Percentiles rank a stretch among this genome's conserved stretches.
Evolutionary conservation across 1,140 invertebrate species (phyloP).

Genomic region (Trialeurodes vaporariorum): DNA sequence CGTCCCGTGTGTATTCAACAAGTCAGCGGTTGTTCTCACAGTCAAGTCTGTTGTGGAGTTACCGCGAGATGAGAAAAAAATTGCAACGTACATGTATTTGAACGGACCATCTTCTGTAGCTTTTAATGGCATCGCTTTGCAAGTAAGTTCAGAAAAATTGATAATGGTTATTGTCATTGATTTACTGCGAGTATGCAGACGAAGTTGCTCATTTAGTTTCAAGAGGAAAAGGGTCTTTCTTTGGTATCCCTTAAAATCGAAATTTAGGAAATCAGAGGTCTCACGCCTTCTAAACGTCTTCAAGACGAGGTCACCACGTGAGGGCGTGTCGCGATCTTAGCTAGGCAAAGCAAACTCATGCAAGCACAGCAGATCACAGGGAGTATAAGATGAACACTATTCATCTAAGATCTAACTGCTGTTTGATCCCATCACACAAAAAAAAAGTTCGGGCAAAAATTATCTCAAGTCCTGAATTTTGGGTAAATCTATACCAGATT

Average conservation of each 20-base stretch:
- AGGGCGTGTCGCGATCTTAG: no score
- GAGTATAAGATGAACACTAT: no score
- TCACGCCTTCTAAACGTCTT: not conserved
- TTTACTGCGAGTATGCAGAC: not conserved
- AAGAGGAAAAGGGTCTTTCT: no score
- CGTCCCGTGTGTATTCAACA: not conserved
- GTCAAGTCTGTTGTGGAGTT: not conserved
- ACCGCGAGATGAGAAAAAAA: not conserved
- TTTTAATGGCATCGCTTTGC: not conserved
- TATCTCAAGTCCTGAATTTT: no score
- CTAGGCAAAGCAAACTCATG: no score
- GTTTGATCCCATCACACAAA: no score
- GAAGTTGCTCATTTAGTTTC: not conserved
- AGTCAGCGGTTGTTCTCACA: not conserved
- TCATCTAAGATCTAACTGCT: no score
- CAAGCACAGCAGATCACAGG: no score
- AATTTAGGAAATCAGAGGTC: no score
- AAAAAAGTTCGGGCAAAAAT: no score
- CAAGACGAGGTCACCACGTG: not conserved
- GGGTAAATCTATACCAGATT: no score
- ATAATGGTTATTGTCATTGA: not conserved
- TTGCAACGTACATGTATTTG: not conserved
- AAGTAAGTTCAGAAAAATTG: not conserved
- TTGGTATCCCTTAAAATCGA: no score
- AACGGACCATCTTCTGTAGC: not conserved